Base-by-base conservation (phyloP, 2,797 vertebrate genomes). In the Tragelaphus eurycerus region DNA sequence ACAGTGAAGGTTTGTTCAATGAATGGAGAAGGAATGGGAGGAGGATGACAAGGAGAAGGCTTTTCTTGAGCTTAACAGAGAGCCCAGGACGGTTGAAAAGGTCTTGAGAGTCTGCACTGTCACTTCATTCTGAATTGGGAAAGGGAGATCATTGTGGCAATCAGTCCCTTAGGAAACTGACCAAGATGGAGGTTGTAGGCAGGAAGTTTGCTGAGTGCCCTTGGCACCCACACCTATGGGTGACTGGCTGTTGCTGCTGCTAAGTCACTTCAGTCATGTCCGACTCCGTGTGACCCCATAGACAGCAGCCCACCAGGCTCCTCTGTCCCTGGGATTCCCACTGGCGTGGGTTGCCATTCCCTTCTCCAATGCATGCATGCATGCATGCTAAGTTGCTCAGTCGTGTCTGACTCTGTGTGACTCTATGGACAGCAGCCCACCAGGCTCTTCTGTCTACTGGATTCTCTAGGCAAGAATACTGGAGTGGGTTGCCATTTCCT, bases 341-440 rank as follows among this genome's bases (percentile, higher is more conserved):
- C 59, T 29, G 27, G 59, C 0, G 13, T 7, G 59, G 59, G 59
- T 57, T 29, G 27, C 59, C 59, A 60, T 60, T 60, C 15, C 27
- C 27, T 60, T 60, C 59, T 60, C 59, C 27, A 60, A 31, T 60
- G 27, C 27, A 14, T 60, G 6, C 13, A 60, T 29, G 59, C 27
- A 60, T 29, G 59, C 27, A 60, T 21, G n/a, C n/a, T 9, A 67
- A 34, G 31, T 67, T 4, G 2, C 62, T 71, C n/a, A 38, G 64
- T 38, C 0, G 4, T 71, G 9, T 38, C 64, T 0, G 17, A 38
- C 17, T 6, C 64, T 12, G 9, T 21, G n/a, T 0, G 10, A 71
- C n/a, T 17, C 9, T 16, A 64, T 4, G 19, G 62, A 64, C 0
- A 2, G 31, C 62, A 64, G 16, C 62, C 62, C 62, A n/a, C 60